Percentiles rank a stretch among this genome's conserved stretches.
phyloP scores from a whole-genome alignment of 1,140 invertebrate species.

The Eupeodes corollae region DNA sequence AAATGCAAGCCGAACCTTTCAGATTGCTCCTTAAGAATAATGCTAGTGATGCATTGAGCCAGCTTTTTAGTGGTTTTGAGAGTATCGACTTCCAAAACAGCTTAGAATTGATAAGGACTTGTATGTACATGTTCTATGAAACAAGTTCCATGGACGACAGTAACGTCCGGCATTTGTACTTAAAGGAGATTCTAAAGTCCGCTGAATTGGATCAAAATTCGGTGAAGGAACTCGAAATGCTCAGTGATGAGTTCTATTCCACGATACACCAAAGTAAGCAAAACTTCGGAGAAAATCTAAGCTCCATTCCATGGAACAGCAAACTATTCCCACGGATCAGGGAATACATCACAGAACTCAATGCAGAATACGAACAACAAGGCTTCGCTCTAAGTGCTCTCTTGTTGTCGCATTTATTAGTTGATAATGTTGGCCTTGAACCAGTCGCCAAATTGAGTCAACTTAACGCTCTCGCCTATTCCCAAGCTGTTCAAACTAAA shows the following conservation, averaged over 20 bases:
- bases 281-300: not conserved
- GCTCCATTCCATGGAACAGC: constrained; percentile 26
- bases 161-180: constrained; percentile 18
- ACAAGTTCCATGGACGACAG: constrained; percentile 16
- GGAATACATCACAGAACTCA: constrained; percentile 12
- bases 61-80: constrained; percentile 10
- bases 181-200: constrained; percentile 12
- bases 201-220: not conserved
- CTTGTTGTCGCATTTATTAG: constrained; percentile 14
- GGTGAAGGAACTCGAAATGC: not conserved
- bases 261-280: not conserved
- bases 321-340: constrained; percentile 25
- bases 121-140: constrained; percentile 24
- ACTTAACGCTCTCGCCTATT: constrained; percentile 23
- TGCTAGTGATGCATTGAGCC: constrained; percentile 1
- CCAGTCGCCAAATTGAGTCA: constrained; percentile 7
- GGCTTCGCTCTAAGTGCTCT: constrained; percentile 7
- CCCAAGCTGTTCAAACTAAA: constrained; percentile 17
- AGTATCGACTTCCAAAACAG: not conserved
- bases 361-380: not conserved
- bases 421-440: constrained; percentile 11
- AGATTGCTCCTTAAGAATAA: constrained; percentile 14
- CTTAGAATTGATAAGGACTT: constrained; percentile 1
- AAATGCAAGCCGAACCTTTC: constrained; percentile 21
- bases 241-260: not conserved